A percentile compares a stretch with the other conserved stretches of the same genome.
phyloP scores from a whole-genome alignment of 2,113 vertebrate species.

The Phyllostomus discolor region DNA sequence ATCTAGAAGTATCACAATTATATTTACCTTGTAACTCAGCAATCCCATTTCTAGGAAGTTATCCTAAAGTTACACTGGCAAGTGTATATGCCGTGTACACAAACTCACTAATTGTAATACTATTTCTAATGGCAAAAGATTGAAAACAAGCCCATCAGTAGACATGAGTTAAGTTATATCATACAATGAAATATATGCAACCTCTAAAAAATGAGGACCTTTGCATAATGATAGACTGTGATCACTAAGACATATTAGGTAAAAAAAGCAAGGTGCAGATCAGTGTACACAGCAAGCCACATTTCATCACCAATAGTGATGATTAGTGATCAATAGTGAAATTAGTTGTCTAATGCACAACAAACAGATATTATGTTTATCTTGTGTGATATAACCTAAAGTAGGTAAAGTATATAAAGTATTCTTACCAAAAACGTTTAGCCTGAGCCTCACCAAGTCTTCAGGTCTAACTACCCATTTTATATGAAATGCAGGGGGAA shows the following conservation, averaged over 20 bases:
- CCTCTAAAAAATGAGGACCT: not conserved
- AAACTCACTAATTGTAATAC: not conserved
- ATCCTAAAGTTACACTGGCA: not conserved
- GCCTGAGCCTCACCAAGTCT: not conserved
- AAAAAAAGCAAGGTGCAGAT: not conserved
- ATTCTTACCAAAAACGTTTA: not conserved
- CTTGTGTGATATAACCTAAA: not conserved
- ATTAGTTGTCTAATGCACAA: not conserved
- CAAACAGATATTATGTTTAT: not conserved
- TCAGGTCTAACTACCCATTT: not conserved
- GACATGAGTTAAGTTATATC: not conserved
- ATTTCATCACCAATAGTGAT: not conserved
- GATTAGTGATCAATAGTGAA: not conserved
- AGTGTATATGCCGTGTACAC: not conserved
- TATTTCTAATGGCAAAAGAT: not conserved
- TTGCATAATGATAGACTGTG: not conserved
- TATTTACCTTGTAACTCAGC: not conserved
- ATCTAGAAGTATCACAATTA: not conserved
- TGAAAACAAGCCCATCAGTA: not conserved
- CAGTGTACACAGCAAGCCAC: not conserved
- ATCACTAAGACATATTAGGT: not conserved
- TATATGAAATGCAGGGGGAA: not conserved
- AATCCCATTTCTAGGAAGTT: not conserved
- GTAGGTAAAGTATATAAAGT: not conserved
- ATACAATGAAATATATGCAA: not conserved